Conservation (phyloP, 2,797 vertebrate genomes). For the Picus viridis region DNA sequence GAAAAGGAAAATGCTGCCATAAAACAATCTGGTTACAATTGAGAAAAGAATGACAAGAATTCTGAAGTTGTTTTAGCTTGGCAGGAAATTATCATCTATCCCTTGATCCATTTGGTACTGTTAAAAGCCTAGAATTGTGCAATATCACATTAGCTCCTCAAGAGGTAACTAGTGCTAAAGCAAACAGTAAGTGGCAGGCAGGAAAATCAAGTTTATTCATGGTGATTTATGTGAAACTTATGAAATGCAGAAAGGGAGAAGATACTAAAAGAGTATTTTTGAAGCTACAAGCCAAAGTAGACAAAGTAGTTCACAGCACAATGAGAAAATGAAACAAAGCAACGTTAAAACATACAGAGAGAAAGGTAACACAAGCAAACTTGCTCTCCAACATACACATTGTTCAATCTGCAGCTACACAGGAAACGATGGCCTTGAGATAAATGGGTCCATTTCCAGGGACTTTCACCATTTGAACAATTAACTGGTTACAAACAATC, state of each 20-base stretch:
- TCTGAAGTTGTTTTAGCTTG: background rate
- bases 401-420: background rate
- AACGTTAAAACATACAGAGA: background rate
- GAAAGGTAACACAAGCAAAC: background rate
- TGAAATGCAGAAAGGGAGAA: background rate
- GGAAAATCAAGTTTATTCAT: background rate
- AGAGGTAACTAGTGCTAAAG: background rate
- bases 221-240: background rate
- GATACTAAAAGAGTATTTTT: background rate
- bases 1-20: conserved; percentile 5
- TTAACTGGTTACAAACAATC: background rate
- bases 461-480: background rate
- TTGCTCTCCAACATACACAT: background rate
- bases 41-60: conserved; percentile 28
- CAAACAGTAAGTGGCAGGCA: background rate
- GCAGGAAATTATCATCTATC: background rate
- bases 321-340: background rate
- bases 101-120: background rate
- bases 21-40: conserved; percentile 4
- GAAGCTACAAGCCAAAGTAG: background rate
- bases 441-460: background rate
- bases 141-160: background rate
- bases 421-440: background rate
- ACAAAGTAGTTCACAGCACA: background rate
- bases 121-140: background rate